Percentiles rank a stretch among this genome's conserved stretches.
Conservation (phyloP, 2,113 vertebrate species). For the Sterrhoptilus dennistouni region DNA sequence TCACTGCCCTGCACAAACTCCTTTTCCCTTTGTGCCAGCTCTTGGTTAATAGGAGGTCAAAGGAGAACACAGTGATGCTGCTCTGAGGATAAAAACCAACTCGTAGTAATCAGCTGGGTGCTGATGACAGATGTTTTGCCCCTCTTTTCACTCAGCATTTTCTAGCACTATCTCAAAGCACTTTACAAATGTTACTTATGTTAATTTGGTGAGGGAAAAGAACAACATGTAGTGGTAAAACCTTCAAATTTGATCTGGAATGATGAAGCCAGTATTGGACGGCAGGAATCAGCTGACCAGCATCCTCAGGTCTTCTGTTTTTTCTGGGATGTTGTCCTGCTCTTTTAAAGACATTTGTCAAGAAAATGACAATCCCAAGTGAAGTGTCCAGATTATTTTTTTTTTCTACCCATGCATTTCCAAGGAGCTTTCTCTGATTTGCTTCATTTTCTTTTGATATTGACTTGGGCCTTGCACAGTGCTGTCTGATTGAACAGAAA, state of each 20-base stretch:
- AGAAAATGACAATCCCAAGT: neutral
- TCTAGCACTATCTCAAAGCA: conserved; percentile 49
- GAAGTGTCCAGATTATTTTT: neutral
- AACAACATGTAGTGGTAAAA: neutral
- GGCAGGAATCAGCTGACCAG: neutral
- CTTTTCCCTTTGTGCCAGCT: neutral
- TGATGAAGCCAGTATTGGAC: neutral
- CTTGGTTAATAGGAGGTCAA: neutral
- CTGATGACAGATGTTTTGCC: neutral
- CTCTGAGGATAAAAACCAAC: neutral
- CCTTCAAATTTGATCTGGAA: neutral
- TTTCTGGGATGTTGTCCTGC: neutral
- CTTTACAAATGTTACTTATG: conserved; percentile 17
- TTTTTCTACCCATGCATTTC: neutral
- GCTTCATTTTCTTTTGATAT: neutral
- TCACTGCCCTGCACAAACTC: neutral
- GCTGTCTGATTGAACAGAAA: conserved; percentile 17
- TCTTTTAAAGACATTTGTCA: conserved; percentile 9
- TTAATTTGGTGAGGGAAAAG: neutral
- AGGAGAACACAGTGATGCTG: neutral
- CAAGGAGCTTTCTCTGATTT: conserved; percentile 51
- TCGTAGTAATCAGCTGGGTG: neutral
- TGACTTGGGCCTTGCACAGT: neutral
- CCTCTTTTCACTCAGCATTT: neutral
- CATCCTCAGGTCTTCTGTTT: neutral